phyloP scores from a whole-genome alignment of 2,113 vertebrate species.

The Scomber japonicus region DNA sequence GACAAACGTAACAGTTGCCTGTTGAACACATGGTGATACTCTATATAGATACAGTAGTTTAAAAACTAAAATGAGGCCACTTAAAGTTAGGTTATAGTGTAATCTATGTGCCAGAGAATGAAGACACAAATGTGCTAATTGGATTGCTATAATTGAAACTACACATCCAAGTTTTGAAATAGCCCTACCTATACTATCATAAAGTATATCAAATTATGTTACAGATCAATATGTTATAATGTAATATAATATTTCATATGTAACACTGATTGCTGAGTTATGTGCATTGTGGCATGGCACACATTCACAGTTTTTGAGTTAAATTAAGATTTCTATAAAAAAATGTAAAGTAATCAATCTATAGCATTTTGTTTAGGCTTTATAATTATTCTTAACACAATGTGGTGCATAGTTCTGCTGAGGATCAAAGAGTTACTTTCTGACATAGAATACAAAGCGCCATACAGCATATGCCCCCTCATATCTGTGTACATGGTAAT shows the following conservation, averaged over 20 bases:
- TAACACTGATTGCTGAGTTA: background rate
- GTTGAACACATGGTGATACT: background rate
- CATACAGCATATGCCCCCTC: constrained; percentile 5
- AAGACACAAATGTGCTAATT: background rate
- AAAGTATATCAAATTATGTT: constrained; percentile 12
- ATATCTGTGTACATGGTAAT: constrained; percentile 41
- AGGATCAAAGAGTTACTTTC: constrained; percentile 44
- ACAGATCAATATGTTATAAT: too few species aligned
- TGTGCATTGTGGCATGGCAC: background rate
- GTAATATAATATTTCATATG: background rate
- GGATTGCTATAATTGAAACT: background rate
- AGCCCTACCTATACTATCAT: background rate
- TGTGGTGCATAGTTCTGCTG: constrained; percentile 11
- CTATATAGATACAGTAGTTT: background rate
- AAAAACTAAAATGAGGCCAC: background rate
- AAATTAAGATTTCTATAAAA: background rate
- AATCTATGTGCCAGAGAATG: background rate
- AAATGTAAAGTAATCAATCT: background rate
- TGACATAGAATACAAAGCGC: constrained; percentile 9
- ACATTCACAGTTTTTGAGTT: background rate
- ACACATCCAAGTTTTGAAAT: background rate
- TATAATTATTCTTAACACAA: background rate
- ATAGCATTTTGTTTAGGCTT: background rate
- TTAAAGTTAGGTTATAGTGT: background rate
- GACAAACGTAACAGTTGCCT: constrained; percentile 1